A percentile compares a stretch with the other conserved stretches of the same genome.
phyloP scores from a whole-genome alignment of 2,113 vertebrate genomes.

The Mobula birostris region DNA sequence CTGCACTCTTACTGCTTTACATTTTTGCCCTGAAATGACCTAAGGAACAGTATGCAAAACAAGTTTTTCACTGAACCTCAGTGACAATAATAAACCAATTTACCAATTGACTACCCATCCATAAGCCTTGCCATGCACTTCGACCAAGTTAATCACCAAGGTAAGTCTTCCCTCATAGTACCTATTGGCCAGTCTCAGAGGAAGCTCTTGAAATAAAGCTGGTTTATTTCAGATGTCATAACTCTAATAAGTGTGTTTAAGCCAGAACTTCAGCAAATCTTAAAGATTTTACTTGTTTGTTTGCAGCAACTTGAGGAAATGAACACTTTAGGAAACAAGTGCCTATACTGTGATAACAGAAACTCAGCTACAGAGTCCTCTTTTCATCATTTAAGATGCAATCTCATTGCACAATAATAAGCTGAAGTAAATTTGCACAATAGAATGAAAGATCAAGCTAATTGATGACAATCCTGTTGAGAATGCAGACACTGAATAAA shows the following conservation, averaged over 20 bases:
- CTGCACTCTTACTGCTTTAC: too few species aligned
- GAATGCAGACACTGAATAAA: conserved; percentile 26
- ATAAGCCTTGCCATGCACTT: background rate
- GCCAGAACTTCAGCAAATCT: too few species aligned
- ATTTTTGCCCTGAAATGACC: too few species aligned
- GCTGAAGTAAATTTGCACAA: background rate
- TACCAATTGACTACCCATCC: background rate
- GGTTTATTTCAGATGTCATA: too few species aligned
- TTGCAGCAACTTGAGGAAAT: background rate
- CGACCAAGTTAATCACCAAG: background rate
- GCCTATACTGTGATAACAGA: too few species aligned
- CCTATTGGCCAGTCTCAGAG: background rate
- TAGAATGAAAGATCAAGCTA: background rate
- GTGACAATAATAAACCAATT: too few species aligned
- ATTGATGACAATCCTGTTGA: background rate
- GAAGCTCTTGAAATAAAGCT: background rate
- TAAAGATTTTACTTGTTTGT: background rate
- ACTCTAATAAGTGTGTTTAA: too few species aligned
- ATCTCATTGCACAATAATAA: background rate
- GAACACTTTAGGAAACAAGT: background rate
- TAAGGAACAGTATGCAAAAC: too few species aligned
- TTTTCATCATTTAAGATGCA: too few species aligned
- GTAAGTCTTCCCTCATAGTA: background rate
- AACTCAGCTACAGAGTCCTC: background rate
- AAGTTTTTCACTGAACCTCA: too few species aligned